Percentiles rank a stretch among this genome's conserved stretches.
phyloP scores from a whole-genome alignment of 1,140 invertebrate species.

The Zeugodacus cucurbitae region DNA sequence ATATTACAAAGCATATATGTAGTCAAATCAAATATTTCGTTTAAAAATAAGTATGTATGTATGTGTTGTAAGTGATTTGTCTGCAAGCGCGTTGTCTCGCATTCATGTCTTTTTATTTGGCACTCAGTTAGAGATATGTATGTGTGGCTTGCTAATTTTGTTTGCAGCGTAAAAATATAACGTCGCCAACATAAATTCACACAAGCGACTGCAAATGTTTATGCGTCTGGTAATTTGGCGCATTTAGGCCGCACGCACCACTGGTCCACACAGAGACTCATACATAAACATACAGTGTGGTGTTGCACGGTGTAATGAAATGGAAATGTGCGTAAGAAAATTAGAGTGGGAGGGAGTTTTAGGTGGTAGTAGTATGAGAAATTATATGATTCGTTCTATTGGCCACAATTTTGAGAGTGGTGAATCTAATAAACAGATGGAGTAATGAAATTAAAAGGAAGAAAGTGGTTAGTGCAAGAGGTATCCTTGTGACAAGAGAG shows the following conservation, averaged over 20 bases:
- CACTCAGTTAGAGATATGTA: not conserved
- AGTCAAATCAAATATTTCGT: not conserved
- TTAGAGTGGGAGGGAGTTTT: not conserved
- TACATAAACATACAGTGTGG: not conserved
- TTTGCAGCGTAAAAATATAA: not conserved
- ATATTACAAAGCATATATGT: not conserved
- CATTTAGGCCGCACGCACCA: conserved; percentile 8
- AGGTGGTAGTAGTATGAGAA: too few relatives aligned
- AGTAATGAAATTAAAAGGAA: too few relatives aligned
- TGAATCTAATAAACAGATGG: too few relatives aligned
- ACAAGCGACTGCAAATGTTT: not conserved
- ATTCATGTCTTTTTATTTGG: not conserved
- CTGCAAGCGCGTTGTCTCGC: not conserved
- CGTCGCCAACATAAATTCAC: not conserved
- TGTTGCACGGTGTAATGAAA: not conserved
- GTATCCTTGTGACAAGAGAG: too few relatives aligned
- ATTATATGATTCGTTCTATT: too few relatives aligned
- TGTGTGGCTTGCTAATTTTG: not conserved
- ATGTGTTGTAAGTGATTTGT: not conserved
- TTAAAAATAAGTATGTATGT: not conserved
- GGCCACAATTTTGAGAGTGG: too few relatives aligned
- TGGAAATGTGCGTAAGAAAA: not conserved
- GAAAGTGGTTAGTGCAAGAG: too few relatives aligned
- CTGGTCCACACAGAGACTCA: not conserved
- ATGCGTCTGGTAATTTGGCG: not conserved